Percentiles rank a stretch among this genome's conserved stretches.
Conservation (phyloP, 2,888 invertebrate species). For the Pheosia gnoma region DNA sequence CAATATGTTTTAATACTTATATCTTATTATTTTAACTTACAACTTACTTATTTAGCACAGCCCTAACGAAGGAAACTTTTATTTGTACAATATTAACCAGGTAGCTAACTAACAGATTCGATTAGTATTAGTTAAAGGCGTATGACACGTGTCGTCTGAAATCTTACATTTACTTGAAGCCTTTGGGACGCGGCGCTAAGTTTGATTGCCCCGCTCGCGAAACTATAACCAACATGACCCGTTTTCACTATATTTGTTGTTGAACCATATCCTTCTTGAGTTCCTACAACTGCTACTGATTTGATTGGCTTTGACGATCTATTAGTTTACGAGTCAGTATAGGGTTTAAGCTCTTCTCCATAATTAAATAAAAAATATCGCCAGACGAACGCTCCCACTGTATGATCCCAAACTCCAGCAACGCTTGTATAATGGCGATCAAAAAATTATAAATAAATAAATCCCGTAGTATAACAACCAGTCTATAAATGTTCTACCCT, state of each 20-base stretch:
- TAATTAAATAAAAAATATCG: too few species aligned
- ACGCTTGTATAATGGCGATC: too few species aligned
- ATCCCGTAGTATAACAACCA: too few species aligned
- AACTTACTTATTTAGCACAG: too few species aligned
- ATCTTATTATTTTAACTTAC: too few species aligned
- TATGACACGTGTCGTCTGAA: neutral
- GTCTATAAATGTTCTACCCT: too few species aligned
- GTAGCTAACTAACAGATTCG: neutral
- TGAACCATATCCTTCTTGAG: neutral
- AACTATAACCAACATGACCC: neutral
- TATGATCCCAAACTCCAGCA: too few species aligned
- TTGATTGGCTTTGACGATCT: neutral
- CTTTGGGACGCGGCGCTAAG: neutral
- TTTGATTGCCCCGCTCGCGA: conserved; percentile 7
- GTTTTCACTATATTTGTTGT: neutral
- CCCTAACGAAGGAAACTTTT: too few species aligned
- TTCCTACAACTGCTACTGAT: neutral
- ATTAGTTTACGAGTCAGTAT: neutral
- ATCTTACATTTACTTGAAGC: neutral
- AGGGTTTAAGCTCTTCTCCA: too few species aligned
- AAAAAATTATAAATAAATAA: too few species aligned
- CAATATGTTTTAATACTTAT: too few species aligned
- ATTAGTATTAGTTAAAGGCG: neutral
- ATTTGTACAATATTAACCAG: neutral
- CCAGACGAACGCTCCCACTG: too few species aligned